Percentiles rank a stretch among this genome's conserved stretches.
Conservation (phyloP, 2,888 invertebrate species). For the Platypus cylindrus region DNA sequence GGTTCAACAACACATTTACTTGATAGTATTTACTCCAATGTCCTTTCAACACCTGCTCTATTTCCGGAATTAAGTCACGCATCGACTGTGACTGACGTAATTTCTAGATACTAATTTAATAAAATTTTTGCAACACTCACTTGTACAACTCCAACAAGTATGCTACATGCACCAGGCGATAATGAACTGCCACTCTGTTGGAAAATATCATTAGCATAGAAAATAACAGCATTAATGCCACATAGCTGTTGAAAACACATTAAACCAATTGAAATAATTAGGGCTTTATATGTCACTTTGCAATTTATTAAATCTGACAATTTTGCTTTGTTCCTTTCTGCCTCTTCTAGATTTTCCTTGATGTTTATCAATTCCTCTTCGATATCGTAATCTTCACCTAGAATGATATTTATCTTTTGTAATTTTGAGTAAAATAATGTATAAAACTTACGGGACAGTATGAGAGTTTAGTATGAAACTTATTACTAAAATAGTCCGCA, state of each 20-base stretch:
- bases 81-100: too few species aligned
- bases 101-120: too few species aligned
- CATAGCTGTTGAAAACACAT: conserved; percentile 37
- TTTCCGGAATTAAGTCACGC: too few species aligned
- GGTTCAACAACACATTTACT: too few species aligned
- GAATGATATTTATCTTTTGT: conserved; percentile 2
- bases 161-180: conserved; percentile 29
- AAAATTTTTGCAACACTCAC: too few species aligned
- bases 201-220: conserved; percentile 31
- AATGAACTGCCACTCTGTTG: conserved; percentile 25
- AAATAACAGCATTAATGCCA: conserved; percentile 33
- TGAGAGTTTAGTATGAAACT: too few species aligned
- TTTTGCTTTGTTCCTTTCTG: conserved; percentile 35
- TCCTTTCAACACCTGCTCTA: too few species aligned
- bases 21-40: too few species aligned
- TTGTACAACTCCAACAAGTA: conserved; percentile 36
- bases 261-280: conserved; percentile 30
- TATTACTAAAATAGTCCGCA: too few species aligned
- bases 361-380: conserved; percentile 42
- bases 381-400: conserved; percentile 39
- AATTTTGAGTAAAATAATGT: too few species aligned
- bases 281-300: conserved; percentile 22
- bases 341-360: conserved; percentile 37
- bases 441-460: too few species aligned
- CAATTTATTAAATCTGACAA: conserved; percentile 32